phyloP scores from a whole-genome alignment of 2,888 invertebrate species.

The Unio delphinus region DNA sequence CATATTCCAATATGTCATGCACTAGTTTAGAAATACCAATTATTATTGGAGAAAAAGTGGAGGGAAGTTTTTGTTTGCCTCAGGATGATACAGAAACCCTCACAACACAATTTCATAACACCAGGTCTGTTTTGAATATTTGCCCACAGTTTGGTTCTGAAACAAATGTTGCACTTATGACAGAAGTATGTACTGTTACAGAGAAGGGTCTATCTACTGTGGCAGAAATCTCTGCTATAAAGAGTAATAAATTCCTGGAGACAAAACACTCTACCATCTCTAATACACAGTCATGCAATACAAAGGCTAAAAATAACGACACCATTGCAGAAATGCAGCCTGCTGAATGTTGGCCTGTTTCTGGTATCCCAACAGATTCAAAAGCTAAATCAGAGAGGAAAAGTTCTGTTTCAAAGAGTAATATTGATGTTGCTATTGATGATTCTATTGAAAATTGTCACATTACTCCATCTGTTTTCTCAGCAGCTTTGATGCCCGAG shows the following conservation, averaged over 20 bases:
- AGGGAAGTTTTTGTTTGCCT: constrained; percentile 7
- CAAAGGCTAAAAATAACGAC: background rate
- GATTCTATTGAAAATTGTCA: constrained; percentile 1
- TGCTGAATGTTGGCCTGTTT: background rate
- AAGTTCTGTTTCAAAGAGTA: background rate
- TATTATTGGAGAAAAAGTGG: constrained; percentile 23
- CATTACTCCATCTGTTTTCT: too few species aligned
- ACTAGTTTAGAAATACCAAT: constrained; percentile 25
- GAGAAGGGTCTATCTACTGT: too few species aligned
- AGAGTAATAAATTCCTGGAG: too few species aligned
- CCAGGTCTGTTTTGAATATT: too few species aligned
- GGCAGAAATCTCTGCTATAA: too few species aligned
- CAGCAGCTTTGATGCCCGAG: too few species aligned
- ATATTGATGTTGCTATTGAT: background rate
- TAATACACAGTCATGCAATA: background rate
- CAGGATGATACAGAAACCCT: too few species aligned
- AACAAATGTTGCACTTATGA: too few species aligned
- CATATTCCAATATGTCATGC: constrained; percentile 33
- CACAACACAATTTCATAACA: too few species aligned
- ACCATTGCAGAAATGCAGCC: background rate
- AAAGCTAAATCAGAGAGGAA: background rate
- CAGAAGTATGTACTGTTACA: too few species aligned
- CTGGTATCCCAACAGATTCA: background rate
- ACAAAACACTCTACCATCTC: too few species aligned
- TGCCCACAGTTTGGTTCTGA: too few species aligned